phyloP scores from a whole-genome alignment of 2,113 vertebrate species.

The Azemiops feae region DNA sequence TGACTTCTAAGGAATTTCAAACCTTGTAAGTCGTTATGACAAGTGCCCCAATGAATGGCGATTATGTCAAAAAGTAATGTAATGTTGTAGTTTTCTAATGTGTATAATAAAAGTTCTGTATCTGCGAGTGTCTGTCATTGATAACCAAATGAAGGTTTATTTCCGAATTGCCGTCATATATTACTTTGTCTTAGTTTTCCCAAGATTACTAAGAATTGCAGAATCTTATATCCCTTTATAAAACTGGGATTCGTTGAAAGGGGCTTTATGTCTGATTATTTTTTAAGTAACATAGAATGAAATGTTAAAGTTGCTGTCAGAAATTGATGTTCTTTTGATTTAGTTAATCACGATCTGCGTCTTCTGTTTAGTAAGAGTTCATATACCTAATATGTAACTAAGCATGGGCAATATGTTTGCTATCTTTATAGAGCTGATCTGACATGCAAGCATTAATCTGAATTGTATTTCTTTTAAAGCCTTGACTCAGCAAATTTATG shows the following conservation, averaged over 20 bases:
- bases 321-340: background rate
- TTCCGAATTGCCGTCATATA: background rate
- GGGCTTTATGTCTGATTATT: background rate
- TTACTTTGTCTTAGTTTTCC: background rate
- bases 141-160: too few relatives aligned
- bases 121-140: too few relatives aligned
- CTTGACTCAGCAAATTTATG: conserved; percentile 59
- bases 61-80: too few relatives aligned
- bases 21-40: too few relatives aligned
- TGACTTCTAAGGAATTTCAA: too few relatives aligned
- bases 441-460: background rate
- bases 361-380: background rate
- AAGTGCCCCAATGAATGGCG: too few relatives aligned
- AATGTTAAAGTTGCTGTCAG: background rate
- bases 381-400: background rate
- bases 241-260: background rate
- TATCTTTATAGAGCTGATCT: background rate
- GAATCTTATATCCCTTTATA: background rate
- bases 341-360: background rate
- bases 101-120: too few relatives aligned
- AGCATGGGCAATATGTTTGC: background rate
- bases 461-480: conserved; percentile 52
- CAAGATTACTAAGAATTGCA: background rate
- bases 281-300: background rate
- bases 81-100: too few relatives aligned